Conservation (phyloP, 2,113 vertebrate species). For the Leptocoma aspasia region DNA sequence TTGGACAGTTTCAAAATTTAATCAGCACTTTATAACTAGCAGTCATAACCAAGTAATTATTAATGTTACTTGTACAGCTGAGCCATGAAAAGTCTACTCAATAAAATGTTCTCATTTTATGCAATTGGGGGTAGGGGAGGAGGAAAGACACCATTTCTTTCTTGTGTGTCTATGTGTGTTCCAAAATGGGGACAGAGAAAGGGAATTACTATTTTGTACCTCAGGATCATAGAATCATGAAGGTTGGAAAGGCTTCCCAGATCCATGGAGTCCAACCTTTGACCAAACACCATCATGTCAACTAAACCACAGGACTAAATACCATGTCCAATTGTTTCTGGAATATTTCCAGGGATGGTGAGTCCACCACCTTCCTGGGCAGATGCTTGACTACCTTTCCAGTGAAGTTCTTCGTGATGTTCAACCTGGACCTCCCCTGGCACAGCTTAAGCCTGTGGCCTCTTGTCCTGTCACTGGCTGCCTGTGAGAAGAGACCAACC, state of each 20-base stretch:
- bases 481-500: rapidly evolving
- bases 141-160: background rate
- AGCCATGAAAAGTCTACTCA: background rate
- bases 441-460: background rate
- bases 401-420: background rate
- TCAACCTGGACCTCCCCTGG: background rate
- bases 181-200: background rate
- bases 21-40: background rate
- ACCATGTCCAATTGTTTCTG: background rate
- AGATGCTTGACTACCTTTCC: no score
- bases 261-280: background rate
- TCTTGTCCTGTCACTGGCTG: background rate
- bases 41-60: background rate
- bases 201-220: background rate
- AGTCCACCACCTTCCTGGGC: background rate
- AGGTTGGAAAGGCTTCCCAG: background rate
- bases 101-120: background rate
- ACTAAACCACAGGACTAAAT: background rate
- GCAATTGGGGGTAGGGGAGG: background rate
- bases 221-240: background rate
- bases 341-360: background rate
- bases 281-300: background rate
- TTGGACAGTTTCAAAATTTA: background rate
- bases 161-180: background rate
- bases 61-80: background rate